These are phyloP conservation scores for Peromyscus californicus DNA, from an alignment of 2,113 vertebrate species.

Conservation along the genomic window DNA sequence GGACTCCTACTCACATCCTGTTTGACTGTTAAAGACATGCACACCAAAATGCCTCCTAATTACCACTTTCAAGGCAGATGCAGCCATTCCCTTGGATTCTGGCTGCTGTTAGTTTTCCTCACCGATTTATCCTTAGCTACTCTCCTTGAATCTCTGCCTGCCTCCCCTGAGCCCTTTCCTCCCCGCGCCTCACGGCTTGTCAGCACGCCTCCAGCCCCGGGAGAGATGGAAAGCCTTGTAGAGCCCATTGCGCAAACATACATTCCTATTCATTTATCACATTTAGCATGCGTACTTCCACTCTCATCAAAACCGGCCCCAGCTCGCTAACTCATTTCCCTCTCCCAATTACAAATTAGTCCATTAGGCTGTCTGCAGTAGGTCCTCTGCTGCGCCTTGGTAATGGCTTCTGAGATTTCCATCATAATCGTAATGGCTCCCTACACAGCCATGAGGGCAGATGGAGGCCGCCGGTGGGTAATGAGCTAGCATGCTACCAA, in stretches of 20 bases:
- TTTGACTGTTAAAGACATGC: slow-evolving; percentile 88
- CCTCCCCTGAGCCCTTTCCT: slow-evolving; percentile 88
- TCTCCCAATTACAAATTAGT: slow-evolving; percentile 99
- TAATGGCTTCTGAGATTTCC: slow-evolving; percentile 99
- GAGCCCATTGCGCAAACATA: slow-evolving; percentile 92
- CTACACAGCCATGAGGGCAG: slow-evolving; percentile 99
- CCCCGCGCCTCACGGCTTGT: slow-evolving; percentile 88
- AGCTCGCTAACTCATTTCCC: slow-evolving; percentile 96
- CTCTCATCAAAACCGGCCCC: slow-evolving; percentile 95
- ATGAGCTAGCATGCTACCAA: slow-evolving; percentile 99
- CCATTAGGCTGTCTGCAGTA: slow-evolving; percentile 99
- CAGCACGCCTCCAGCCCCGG: slow-evolving; percentile 89
- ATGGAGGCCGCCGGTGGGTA: slow-evolving; percentile 99
- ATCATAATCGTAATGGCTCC: slow-evolving; percentile 99
- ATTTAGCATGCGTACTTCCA: slow-evolving; percentile 94
- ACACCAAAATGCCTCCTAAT: slow-evolving; percentile 90
- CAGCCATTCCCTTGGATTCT: slow-evolving; percentile 87
- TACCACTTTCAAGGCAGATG: slow-evolving; percentile 87
- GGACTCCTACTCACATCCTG: slow-evolving; percentile 75
- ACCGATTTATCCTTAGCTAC: slow-evolving; percentile 91
- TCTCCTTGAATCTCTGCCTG: slow-evolving; percentile 87
- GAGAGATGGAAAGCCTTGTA: slow-evolving; percentile 90
- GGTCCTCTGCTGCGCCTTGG: slow-evolving; percentile 97
- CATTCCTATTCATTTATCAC: slow-evolving; percentile 96
- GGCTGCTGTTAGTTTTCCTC: slow-evolving; percentile 90